Evolutionary conservation across 1,140 invertebrate species (phyloP).

Genomic region (Telenomus remus): DNA sequence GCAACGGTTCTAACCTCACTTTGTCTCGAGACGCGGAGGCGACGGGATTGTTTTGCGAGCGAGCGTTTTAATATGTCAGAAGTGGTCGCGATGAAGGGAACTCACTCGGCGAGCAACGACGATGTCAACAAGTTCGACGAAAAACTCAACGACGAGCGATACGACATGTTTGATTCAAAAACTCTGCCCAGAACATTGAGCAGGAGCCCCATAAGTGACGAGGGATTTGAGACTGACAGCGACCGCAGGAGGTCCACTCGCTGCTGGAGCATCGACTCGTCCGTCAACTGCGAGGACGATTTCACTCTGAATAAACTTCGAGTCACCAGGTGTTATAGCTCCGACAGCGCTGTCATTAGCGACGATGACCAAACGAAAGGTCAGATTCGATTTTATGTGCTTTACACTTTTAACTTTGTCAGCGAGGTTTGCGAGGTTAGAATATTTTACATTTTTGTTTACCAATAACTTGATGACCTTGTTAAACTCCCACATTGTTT

Average conservation of each 20-base stretch:
- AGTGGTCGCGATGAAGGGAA: slow-evolving; percentile 16
- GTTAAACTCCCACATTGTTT: no score
- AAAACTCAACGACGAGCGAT: slow-evolving; percentile 61
- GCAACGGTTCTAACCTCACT: slow-evolving; percentile 42
- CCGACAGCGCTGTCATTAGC: slow-evolving; percentile 76
- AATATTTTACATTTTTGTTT: no score
- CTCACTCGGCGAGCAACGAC: slow-evolving; percentile 26
- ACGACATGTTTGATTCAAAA: slow-evolving; percentile 63
- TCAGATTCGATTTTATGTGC: slow-evolving; percentile 30
- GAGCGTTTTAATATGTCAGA: slow-evolving; percentile 22
- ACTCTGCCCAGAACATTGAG: slow-evolving; percentile 57
- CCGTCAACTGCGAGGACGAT: slow-evolving; percentile 64
- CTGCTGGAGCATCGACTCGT: slow-evolving; percentile 69
- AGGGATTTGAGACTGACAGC: slow-evolving; percentile 67
- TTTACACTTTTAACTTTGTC: background rate
- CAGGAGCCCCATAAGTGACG: slow-evolving; percentile 67
- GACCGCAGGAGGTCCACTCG: slow-evolving; percentile 56
- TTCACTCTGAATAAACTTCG: slow-evolving; percentile 56
- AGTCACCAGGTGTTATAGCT: slow-evolving; percentile 74
- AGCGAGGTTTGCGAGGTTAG: no score
- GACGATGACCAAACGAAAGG: slow-evolving; percentile 74
- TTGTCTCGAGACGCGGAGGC: slow-evolving; percentile 14
- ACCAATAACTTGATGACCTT: no score
- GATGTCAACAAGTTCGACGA: slow-evolving; percentile 41
- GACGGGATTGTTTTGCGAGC: background rate